Evolutionary conservation across 2,113 vertebrate species (phyloP).

Genomic region (Corydoras maculifer): DNA sequence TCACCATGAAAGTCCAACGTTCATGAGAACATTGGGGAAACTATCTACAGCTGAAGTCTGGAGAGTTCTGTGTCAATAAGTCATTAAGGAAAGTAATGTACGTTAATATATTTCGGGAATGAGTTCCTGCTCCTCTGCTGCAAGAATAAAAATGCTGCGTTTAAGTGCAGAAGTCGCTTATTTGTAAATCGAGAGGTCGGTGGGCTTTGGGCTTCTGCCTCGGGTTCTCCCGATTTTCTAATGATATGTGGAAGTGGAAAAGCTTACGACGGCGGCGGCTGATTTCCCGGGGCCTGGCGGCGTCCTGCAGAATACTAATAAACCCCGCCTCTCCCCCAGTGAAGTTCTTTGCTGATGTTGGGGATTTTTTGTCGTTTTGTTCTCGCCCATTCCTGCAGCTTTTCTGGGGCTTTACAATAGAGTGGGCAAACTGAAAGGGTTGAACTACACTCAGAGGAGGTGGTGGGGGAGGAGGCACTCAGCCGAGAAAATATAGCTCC

Average conservation of each 20-base stretch:
- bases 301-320: constrained; percentile 4
- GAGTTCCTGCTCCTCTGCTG: too few relatives aligned
- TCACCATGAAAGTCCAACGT: too few relatives aligned
- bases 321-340: constrained; percentile 35
- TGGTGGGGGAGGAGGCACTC: constrained; percentile 55
- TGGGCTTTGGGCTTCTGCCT: neutral
- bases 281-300: neutral
- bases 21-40: too few relatives aligned
- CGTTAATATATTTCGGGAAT: too few relatives aligned
- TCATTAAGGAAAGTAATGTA: too few relatives aligned
- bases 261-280: neutral
- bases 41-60: too few relatives aligned
- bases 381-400: constrained; percentile 38
- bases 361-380: constrained; percentile 26
- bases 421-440: constrained; percentile 69
- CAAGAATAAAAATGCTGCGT: too few relatives aligned
- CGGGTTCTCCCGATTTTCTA: neutral
- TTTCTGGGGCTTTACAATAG: constrained; percentile 63
- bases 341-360: constrained; percentile 47
- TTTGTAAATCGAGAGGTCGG: too few relatives aligned
- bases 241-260: neutral
- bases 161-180: too few relatives aligned
- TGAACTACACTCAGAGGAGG: constrained; percentile 58
- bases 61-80: too few relatives aligned
- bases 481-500: constrained; percentile 63